These are phyloP conservation scores for Caenorhabditis elegans DNA, from an alignment of 1,140 invertebrate species.

Conservation along the genomic window WBcel235 BX284602.5:5948001-5948500, in stretches of 20 bases:
- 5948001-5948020: background rate
- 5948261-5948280: conserved; percentile 18
- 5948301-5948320: background rate
- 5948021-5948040: background rate
- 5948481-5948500: no score
- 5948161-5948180: background rate
- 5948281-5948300: background rate
- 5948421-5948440: no score
- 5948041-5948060: background rate
- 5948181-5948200: background rate
- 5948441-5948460: no score
- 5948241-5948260: background rate
- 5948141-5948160: background rate
- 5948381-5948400: no score
- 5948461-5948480: no score
- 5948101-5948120: conserved; percentile 21
- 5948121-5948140: conserved; percentile 1
- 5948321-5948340: background rate
- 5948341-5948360: background rate
- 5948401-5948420: no score
- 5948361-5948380: background rate
- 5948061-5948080: background rate
- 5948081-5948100: background rate
- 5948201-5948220: background rate
- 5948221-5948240: conserved; percentile 8